Base-by-base conservation (phyloP, 2,888 invertebrate species). In the Mimachlamys varia region DNA sequence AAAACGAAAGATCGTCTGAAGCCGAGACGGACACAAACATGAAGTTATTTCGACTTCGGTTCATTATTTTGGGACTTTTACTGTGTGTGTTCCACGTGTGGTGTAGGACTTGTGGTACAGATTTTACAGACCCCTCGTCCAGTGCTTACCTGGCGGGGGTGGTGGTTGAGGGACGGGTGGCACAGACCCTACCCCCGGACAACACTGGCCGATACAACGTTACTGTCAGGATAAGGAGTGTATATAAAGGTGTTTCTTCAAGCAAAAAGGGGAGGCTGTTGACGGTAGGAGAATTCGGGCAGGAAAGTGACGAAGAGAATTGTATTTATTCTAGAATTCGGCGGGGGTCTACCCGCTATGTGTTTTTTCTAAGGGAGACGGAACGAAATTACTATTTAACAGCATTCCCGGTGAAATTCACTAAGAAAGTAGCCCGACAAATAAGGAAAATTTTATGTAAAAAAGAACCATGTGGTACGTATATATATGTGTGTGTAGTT, bases 31-130 rank as follows among this genome's bases (percentile, higher is more conserved):
- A 76, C 76, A 76, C 76, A 76, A 89, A 58, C 62, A 93, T 93
- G 93, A 93, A 92, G 92, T 89, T 91, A 88, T 91, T 91, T 76
- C 88, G 90, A 89, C 89, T 91, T 87, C 90, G 93, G 87, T 92
- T 93, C 88, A 91, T 93, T 62, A 88, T 91, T 88, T 89, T 93
- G 88, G 93, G 93, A 89, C 92, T 93, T 89, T 89, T 92, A 89
- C 89, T 93, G 53, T 92, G 92, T 91, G 92, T 93, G 37, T 92
- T 92, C 89, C 92, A 92, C 88, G 92, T 92, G 49, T 92, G 93
- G 92, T 92, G 92, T 90, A 90, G 90, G 88, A 92, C 91, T 91
- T 93, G 93, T 91, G 92, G 91, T 22, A 92, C 93, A 19, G 89
- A 90, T 88, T 92, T 92, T 62, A 92, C 92, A 12, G 92, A 92